Percentiles rank a stretch among this genome's conserved stretches.
These are phyloP conservation scores for Stenurella melanura DNA, from an alignment of 2,888 invertebrate species.

Conservation along the genomic window DNA sequence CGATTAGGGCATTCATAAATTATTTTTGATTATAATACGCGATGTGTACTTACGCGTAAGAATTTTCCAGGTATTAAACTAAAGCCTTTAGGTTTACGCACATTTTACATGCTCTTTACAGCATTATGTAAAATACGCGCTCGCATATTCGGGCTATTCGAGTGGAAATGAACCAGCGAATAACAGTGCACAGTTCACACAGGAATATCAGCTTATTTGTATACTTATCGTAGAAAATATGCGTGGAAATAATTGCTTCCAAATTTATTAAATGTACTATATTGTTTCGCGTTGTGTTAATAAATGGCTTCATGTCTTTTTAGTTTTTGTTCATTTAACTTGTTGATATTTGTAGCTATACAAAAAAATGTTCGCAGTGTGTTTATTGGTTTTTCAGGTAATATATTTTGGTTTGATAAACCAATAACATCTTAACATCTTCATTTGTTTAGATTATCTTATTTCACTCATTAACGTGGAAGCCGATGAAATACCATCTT, in stretches of 20 bases:
- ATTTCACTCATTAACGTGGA: no score
- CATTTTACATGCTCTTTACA: slow-evolving; percentile 49
- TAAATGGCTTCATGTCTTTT: no score
- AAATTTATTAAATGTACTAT: no score
- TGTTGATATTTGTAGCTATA: no score
- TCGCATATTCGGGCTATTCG: slow-evolving; percentile 1
- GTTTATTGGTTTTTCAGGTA: no score
- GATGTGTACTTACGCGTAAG: slow-evolving; percentile 43
- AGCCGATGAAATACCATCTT: no score
- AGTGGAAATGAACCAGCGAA: slow-evolving; percentile 1
- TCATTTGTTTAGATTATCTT: no score
- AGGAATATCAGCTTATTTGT: not conserved
- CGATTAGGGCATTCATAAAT: slow-evolving; percentile 44
- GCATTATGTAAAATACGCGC: slow-evolving; percentile 46
- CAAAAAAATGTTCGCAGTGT: no score
- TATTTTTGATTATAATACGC: slow-evolving; percentile 45
- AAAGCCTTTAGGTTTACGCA: slow-evolving; percentile 45
- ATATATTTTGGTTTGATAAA: no score
- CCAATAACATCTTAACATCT: no score
- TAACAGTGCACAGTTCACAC: not conserved
- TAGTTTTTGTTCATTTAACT: no score
- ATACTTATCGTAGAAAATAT: not conserved
- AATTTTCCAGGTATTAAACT: slow-evolving; percentile 54
- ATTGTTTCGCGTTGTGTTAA: no score
- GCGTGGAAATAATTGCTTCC: not conserved